Evolutionary conservation across 2,888 invertebrate species (phyloP).

Genomic region (Hirtodrosophila duncani): DNA sequence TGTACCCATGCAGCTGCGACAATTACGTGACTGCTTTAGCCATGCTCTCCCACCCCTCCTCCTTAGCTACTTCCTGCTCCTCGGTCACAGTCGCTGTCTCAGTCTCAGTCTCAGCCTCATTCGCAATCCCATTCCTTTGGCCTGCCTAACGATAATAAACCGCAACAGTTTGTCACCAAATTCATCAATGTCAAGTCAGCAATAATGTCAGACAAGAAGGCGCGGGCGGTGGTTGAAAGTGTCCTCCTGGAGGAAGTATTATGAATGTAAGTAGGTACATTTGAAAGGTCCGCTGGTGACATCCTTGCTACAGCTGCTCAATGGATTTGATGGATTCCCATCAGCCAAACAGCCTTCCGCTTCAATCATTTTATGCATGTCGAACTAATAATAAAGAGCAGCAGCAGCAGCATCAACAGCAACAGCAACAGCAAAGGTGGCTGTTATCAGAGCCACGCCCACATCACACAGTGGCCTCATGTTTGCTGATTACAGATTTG

Average conservation of each 20-base stretch:
- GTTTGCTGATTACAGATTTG: conserved; percentile 27
- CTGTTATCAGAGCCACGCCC: too few relatives aligned
- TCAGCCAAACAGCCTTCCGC: conserved; percentile 21
- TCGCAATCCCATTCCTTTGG: not conserved
- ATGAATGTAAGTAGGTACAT: conserved; percentile 19
- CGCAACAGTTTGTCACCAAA: conserved; percentile 74
- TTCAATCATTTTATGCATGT: conserved; percentile 64
- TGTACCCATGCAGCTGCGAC: conserved; percentile 53
- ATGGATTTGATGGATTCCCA: conserved; percentile 55
- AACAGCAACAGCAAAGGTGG: conserved; percentile 1
- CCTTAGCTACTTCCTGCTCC: not conserved
- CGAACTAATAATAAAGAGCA: conserved; percentile 43
- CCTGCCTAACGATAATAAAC: conserved; percentile 56
- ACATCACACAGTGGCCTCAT: not conserved
- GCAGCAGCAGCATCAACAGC: conserved; percentile 9
- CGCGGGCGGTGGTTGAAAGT: not conserved
- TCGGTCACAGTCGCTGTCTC: too few relatives aligned
- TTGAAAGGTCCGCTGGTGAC: conserved; percentile 2
- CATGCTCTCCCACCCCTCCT: not conserved
- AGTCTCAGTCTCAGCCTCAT: too few relatives aligned
- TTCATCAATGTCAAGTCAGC: conserved; percentile 66
- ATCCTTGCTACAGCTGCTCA: conserved; percentile 43
- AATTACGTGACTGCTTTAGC: conserved; percentile 46
- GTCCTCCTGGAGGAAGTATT: not conserved
- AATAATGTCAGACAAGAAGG: conserved; percentile 44